Evolutionary conservation across 1,140 invertebrate species (phyloP), one percentile per base, ranked within the genome.

Genomic region (Apis laboriosa): DNA sequence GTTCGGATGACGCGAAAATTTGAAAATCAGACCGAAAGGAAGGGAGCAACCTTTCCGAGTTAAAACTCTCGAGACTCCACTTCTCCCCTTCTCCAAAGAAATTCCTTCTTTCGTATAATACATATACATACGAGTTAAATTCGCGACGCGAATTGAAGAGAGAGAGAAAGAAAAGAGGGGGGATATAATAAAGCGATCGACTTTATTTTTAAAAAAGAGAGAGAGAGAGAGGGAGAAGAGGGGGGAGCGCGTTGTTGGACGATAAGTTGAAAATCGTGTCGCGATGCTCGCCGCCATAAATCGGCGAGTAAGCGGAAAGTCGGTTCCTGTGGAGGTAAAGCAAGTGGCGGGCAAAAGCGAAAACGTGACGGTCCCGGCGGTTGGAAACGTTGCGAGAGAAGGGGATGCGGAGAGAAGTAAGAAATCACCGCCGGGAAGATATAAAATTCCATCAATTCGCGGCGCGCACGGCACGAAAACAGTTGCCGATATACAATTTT

Each of bases 391-490:
- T 43, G 34, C 4, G 5, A 7, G 34, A 2, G 34, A 3, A 0
- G 5, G 34, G 34, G 34, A 43, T 43, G 34, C 2, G 84, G 84
- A 86, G 24, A 24, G 24, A 24, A 24, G 84, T 84, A 90, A 90
- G 88, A 91, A 93, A 94, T 92, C 91, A 91, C 88, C 90, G 88
- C 88, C 75, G 86, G 74, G 88, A 91, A 77, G 93, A 94, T 94
- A 92, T 93, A 94, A 94, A 94, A 94, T 94, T 94, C 93, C 92
- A 94, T 94, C 92, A 93, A 93, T 93, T 90, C 88, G 90, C 90
- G 89, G 88, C 77, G 21, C 55, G 73, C 64, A 71, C 80, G 63
- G 79, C 64, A 75, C 80, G 88, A 2, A 87, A 90, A 83, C 88
- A 90, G 86, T 93, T 86, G 92, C 90, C 90, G 88, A 93, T 93